Percentiles rank a stretch among this genome's conserved stretches.
Evolutionary conservation across 2,797 vertebrate genomes (phyloP).

Genomic region (Myoxocephalus aenaeus): DNA sequence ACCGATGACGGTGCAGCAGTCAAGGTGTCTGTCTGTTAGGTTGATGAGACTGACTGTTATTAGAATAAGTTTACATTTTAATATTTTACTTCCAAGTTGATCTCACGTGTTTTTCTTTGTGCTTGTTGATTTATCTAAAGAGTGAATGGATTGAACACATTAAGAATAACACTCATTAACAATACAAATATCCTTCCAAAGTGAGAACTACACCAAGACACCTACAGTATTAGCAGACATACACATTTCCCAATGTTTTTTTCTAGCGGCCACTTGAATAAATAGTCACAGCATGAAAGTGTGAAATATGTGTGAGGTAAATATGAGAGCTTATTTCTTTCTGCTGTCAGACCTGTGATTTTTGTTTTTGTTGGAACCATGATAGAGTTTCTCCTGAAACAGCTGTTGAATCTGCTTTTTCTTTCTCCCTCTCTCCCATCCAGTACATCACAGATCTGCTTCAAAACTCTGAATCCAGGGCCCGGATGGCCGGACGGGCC

Average conservation of each 20-base stretch:
- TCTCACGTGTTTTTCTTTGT: background rate
- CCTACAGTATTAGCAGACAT: background rate
- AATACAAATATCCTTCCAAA: background rate
- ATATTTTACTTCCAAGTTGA: too few species aligned
- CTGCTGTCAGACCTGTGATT: too few species aligned
- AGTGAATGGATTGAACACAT: background rate
- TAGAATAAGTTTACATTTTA: background rate
- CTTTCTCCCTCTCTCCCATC: background rate
- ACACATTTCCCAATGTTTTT: background rate
- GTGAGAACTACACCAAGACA: background rate
- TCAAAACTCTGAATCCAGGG: conserved; percentile 73
- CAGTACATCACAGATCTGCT: conserved; percentile 81
- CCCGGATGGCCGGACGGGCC: conserved; percentile 82
- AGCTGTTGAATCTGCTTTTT: background rate
- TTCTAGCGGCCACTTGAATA: background rate
- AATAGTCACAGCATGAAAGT: too few species aligned
- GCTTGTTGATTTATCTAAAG: background rate
- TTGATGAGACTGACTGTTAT: background rate
- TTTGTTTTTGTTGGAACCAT: background rate
- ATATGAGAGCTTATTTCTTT: too few species aligned
- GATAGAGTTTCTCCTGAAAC: background rate
- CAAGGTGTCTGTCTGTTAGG: too few species aligned
- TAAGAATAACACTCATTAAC: background rate
- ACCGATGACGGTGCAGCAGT: too few species aligned
- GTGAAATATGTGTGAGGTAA: too few species aligned